Base-by-base conservation (phyloP, 1,140 invertebrate species). In the Drosophila pseudoananassae region DNA sequence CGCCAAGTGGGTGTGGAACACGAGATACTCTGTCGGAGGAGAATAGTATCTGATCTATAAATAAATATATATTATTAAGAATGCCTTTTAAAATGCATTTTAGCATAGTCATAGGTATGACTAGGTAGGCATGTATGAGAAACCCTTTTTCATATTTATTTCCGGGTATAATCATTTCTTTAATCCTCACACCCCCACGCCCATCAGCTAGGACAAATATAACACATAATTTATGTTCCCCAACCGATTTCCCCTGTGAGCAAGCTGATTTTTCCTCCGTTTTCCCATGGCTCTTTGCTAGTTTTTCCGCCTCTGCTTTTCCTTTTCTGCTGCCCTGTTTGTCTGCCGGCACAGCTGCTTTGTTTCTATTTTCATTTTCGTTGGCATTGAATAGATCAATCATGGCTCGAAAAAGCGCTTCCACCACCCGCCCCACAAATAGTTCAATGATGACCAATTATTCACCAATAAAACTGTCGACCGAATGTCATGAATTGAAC, bases 381-480 rank as follows among this genome's bases (percentile, higher is more conserved):
- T 87, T 83, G 80, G 81, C 80, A 77, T 57, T 66, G 70, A 59
- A 82, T 76, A 85, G 82, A 85, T 85, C 82, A 85, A 85, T 85
- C 82, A 85, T 88, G 82, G 51, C 43, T 69, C 65, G 40, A 15
- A 43, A 43, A 43, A 29, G 65, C 38, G 33, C 31, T 47, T 56
- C 69, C 64, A 76, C 65, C 64, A 76, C 63, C 73, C 68, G 69
- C 64, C 74, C 70, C 71, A 87, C 82, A 87, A 85, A 85, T 82
- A 63, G 78, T 72, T 78, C 80, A 88, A 88, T 85, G 78, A 85
- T 85, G 76, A 85, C 78, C 82, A 85, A 85, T 85, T 85, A 85
- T 85, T 85, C 83, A 82, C 78, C 82, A 85, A 85, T 85, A 85
- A 85, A 85, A 85, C 74, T 87, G 82, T 85, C 82, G 74, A 65